Conservation (phyloP, 1,140 invertebrate genomes). For the Reticulitermes speratus region DNA sequence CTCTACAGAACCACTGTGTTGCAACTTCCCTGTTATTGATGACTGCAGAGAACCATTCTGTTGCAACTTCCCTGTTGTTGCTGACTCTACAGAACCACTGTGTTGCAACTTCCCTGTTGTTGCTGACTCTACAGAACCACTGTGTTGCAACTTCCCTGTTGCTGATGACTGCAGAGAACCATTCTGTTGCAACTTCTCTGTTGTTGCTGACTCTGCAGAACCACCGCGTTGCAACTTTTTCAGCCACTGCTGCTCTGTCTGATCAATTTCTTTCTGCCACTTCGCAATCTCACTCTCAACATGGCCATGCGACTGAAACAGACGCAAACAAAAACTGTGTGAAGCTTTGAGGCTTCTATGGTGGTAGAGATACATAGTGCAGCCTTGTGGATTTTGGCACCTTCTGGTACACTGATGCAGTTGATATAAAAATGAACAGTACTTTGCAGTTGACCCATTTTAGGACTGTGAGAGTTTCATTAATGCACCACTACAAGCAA, state of each 20-base stretch:
- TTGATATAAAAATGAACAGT: too few relatives aligned
- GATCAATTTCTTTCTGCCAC: too few relatives aligned
- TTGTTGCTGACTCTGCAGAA: neutral
- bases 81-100: neutral
- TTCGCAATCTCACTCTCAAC: constrained; percentile 17
- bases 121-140: neutral
- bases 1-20: neutral
- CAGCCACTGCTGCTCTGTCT: constrained; percentile 25
- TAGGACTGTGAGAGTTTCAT: too few relatives aligned
- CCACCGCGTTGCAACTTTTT: neutral
- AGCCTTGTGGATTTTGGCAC: too few relatives aligned
- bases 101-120: neutral
- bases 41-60: neutral
- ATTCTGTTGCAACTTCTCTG: neutral
- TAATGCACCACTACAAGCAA: too few relatives aligned
- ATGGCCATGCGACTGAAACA: neutral
- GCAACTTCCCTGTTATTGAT: neutral
- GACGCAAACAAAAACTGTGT: too few relatives aligned
- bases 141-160: neutral
- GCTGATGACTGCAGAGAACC: neutral
- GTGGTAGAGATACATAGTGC: too few relatives aligned
- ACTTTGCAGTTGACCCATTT: too few relatives aligned
- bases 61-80: neutral
- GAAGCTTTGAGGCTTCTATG: too few relatives aligned
- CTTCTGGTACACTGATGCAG: too few relatives aligned